Evolutionary conservation across 2,113 vertebrate genomes (phyloP).

Genomic region (Regulus satrapa): DNA sequence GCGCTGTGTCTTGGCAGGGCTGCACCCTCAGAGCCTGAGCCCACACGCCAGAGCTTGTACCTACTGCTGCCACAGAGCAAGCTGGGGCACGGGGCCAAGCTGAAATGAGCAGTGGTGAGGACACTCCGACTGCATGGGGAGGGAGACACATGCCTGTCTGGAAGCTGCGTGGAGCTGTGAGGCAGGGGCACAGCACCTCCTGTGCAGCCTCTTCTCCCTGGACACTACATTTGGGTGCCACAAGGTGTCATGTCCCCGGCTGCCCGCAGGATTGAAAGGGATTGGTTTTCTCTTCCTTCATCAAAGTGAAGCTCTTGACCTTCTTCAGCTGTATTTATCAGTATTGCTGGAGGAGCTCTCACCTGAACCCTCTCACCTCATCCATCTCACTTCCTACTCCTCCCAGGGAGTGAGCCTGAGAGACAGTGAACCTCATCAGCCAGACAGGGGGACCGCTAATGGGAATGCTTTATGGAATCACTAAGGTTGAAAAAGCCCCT

Average conservation of each 20-base stretch:
- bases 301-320: not conserved
- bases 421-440: not conserved
- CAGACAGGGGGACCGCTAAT: not conserved
- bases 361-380: not conserved
- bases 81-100: not conserved
- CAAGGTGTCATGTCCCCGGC: not conserved
- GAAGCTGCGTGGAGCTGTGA: not conserved
- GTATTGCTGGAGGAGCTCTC: not conserved
- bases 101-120: not conserved
- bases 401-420: not conserved
- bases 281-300: not conserved
- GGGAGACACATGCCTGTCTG: not conserved
- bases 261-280: not conserved
- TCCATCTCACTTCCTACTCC: not conserved
- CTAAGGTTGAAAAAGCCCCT: not conserved
- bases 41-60: rapidly evolving
- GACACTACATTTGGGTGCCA: rapidly evolving
- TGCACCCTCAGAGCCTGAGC: not conserved
- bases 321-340: not conserved
- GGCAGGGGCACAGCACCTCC: not conserved
- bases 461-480: not conserved
- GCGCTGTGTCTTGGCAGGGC: not conserved
- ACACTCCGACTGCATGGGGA: not conserved
- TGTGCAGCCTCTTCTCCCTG: not conserved
- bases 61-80: not conserved